Percentiles rank a stretch among this genome's conserved stretches.
These are phyloP conservation scores for Plebejus anna DNA, from an alignment of 2,888 invertebrate genomes.

Conservation along the genomic window DNA sequence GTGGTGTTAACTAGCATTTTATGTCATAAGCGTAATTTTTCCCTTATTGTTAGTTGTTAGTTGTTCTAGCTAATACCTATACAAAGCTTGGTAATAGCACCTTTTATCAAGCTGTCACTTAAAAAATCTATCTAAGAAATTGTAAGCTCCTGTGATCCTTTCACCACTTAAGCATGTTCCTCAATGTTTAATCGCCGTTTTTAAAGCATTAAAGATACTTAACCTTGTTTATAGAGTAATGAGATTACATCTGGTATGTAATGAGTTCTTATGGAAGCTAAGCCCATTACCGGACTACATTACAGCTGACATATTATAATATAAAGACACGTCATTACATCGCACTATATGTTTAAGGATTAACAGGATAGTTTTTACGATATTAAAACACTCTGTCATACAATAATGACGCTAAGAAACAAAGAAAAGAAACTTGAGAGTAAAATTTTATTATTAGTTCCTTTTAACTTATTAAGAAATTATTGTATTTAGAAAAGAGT, in stretches of 20 bases:
- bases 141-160: not conserved
- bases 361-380: not conserved
- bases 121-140: not conserved
- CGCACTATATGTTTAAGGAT: not conserved
- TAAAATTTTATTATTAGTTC: not conserved
- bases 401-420: not conserved
- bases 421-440: not conserved
- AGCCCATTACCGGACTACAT: not conserved
- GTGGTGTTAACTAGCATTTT: no score
- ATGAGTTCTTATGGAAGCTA: not conserved
- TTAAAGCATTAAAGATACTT: constrained; percentile 17
- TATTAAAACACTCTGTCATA: not conserved
- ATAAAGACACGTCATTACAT: constrained; percentile 15
- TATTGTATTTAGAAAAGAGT: no score
- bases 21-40: no score
- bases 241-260: constrained; percentile 20
- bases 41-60: no score
- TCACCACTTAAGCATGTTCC: not conserved
- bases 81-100: no score
- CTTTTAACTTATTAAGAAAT: no score
- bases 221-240: constrained; percentile 21
- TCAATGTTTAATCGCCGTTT: not conserved
- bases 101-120: no score
- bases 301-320: not conserved
- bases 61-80: no score